These are phyloP conservation scores for Nerophis lumbriciformis DNA, from an alignment of 2,113 vertebrate species.

Conservation along the genomic window DNA sequence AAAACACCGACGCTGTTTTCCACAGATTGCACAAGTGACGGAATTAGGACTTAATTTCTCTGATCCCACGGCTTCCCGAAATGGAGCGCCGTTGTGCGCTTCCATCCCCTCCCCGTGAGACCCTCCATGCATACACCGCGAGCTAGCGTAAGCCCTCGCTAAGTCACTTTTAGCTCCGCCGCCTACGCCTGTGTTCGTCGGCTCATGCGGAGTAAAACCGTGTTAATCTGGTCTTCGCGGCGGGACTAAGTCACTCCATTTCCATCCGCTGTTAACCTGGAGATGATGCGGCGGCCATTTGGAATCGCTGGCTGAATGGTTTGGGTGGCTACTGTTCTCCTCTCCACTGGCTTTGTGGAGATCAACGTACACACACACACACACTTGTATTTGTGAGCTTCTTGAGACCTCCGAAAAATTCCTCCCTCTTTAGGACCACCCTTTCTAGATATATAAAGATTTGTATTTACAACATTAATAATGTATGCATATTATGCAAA, in stretches of 20 bases:
- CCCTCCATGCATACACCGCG: slow-evolving; percentile 56
- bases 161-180: slow-evolving; percentile 62
- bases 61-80: slow-evolving; percentile 60
- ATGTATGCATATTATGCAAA: too few species aligned
- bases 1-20: slow-evolving; percentile 26
- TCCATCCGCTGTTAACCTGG: slow-evolving; percentile 62
- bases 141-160: slow-evolving; percentile 63
- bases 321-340: slow-evolving; percentile 54
- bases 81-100: slow-evolving; percentile 60
- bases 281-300: slow-evolving; percentile 47
- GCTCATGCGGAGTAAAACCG: slow-evolving; percentile 67
- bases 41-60: slow-evolving; percentile 53
- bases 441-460: too few species aligned
- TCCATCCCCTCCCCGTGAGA: slow-evolving; percentile 56
- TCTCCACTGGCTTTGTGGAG: not conserved
- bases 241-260: slow-evolving; percentile 54
- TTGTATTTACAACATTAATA: too few species aligned
- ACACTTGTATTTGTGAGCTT: not conserved
- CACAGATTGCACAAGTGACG: slow-evolving; percentile 43
- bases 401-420: too few species aligned
- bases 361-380: not conserved
- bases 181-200: slow-evolving; percentile 56
- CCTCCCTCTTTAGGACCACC: too few species aligned
- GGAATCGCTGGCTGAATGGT: slow-evolving; percentile 36
- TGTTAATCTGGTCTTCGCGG: slow-evolving; percentile 63